phyloP scores from a whole-genome alignment of 2,888 invertebrate genomes.

The Pocota personata region DNA sequence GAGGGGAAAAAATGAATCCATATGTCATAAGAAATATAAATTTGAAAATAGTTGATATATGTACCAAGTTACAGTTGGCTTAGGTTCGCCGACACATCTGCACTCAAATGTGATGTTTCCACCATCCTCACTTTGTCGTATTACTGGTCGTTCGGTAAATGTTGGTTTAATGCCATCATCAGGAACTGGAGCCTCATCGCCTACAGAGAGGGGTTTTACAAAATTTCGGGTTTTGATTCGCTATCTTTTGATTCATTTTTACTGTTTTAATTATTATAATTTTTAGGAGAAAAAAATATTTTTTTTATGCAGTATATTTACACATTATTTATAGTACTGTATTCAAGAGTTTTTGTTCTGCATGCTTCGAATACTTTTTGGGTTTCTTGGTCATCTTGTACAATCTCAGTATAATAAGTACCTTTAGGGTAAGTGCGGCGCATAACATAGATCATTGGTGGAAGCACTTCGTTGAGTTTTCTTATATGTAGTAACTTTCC shows the following conservation, averaged over 20 bases:
- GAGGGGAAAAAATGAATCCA: constrained; percentile 28
- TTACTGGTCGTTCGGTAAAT: constrained; percentile 98
- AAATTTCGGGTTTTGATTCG: constrained; percentile 51
- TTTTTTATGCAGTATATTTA: background rate
- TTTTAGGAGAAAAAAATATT: background rate
- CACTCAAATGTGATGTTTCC: constrained; percentile 98
- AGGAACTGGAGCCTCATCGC: constrained; percentile 97
- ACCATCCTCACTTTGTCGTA: constrained; percentile 98
- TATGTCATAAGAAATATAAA: constrained; percentile 17
- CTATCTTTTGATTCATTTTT: constrained; percentile 25
- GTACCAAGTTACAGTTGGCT: constrained; percentile 97
- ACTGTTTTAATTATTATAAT: constrained; percentile 18
- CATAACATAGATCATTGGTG: constrained; percentile 6
- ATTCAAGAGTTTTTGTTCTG: background rate
- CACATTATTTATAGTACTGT: background rate
- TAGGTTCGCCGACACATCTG: constrained; percentile 98
- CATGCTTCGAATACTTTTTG: background rate
- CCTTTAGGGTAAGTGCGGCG: background rate
- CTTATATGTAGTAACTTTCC: background rate
- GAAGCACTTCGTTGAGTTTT: background rate
- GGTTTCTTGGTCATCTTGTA: background rate
- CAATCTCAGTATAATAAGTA: background rate
- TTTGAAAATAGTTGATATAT: constrained; percentile 60
- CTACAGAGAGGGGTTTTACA: constrained; percentile 83
- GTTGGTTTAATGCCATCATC: constrained; percentile 97